Evolutionary conservation across 2,888 invertebrate species (phyloP).

Genomic region (Chymomyza amoena): DNA sequence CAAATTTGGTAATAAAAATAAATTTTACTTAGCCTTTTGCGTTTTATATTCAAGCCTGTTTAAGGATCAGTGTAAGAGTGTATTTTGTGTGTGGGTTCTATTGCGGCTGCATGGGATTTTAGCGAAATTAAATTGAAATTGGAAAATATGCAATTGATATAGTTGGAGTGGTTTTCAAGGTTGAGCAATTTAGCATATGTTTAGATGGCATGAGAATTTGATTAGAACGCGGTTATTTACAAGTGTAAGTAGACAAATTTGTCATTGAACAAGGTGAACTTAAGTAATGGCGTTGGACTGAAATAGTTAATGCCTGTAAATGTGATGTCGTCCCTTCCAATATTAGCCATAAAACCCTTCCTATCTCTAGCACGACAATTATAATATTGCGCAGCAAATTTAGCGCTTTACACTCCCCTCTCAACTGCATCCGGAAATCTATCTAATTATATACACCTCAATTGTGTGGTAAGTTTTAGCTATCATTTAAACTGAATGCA

Average conservation of each 20-base stretch:
- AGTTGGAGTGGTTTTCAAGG: background rate
- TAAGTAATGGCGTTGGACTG: too few relatives aligned
- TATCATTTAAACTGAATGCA: slow-evolving; percentile 27
- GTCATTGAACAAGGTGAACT: too few relatives aligned
- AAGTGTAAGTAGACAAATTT: too few relatives aligned
- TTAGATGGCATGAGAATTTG: background rate
- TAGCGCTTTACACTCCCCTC: background rate
- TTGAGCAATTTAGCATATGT: background rate
- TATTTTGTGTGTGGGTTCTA: slow-evolving; percentile 11
- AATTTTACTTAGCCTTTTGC: slow-evolving; percentile 61
- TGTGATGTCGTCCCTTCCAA: too few relatives aligned
- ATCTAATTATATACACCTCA: background rate
- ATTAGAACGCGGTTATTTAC: too few relatives aligned
- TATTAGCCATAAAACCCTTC: too few relatives aligned
- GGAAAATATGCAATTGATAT: background rate
- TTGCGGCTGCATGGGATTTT: slow-evolving; percentile 41
- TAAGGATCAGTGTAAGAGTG: background rate
- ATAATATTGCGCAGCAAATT: too few relatives aligned
- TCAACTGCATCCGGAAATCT: background rate
- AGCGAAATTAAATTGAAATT: slow-evolving; percentile 55
- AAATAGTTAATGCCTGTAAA: too few relatives aligned
- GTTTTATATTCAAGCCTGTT: slow-evolving; percentile 24
- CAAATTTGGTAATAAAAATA: slow-evolving; percentile 61
- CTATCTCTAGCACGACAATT: too few relatives aligned
- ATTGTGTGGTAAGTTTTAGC: background rate